phyloP scores from a whole-genome alignment of 2,797 vertebrate species.

The Geotrypetes seraphini region DNA sequence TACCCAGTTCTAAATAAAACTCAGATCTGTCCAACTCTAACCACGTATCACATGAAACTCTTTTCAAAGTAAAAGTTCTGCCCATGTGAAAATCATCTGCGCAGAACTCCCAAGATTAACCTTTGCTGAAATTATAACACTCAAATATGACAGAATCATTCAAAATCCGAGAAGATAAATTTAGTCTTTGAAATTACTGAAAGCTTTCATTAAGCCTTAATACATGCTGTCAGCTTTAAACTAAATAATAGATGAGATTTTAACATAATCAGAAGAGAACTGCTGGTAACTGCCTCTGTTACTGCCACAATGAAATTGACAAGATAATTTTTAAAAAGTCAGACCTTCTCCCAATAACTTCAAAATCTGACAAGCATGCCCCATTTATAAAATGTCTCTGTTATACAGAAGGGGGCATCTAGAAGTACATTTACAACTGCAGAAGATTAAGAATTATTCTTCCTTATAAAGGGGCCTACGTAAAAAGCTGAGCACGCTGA shows the following conservation, averaged over 20 bases:
- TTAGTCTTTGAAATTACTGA: constrained; percentile 56
- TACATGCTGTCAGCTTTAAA: constrained; percentile 68
- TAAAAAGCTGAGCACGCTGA: no score
- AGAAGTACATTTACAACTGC: constrained; percentile 6
- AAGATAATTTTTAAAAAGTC: constrained; percentile 54
- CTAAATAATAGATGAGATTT: constrained; percentile 75
- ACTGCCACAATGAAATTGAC: constrained; percentile 60
- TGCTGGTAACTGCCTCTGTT: constrained; percentile 54
- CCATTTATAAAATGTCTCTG: constrained; percentile 33
- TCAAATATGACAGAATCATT: constrained; percentile 28
- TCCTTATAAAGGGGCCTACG: neutral
- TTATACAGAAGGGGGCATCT: constrained; percentile 15
- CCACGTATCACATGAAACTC: neutral
- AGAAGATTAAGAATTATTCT: constrained; percentile 17
- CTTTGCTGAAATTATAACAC: constrained; percentile 36
- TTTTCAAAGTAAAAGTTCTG: constrained; percentile 9
- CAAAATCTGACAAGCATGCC: constrained; percentile 34
- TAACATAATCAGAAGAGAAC: constrained; percentile 67
- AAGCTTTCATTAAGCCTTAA: constrained; percentile 67
- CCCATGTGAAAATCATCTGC: constrained; percentile 34
- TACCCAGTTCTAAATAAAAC: no score
- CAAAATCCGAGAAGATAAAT: constrained; percentile 50
- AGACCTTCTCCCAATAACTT: constrained; percentile 36
- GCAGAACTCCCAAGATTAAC: constrained; percentile 38
- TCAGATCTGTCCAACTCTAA: no score